Percentiles rank a stretch among this genome's conserved stretches.
Conservation (phyloP, 2,888 invertebrate genomes). For the Leptothorax acervorum region DNA sequence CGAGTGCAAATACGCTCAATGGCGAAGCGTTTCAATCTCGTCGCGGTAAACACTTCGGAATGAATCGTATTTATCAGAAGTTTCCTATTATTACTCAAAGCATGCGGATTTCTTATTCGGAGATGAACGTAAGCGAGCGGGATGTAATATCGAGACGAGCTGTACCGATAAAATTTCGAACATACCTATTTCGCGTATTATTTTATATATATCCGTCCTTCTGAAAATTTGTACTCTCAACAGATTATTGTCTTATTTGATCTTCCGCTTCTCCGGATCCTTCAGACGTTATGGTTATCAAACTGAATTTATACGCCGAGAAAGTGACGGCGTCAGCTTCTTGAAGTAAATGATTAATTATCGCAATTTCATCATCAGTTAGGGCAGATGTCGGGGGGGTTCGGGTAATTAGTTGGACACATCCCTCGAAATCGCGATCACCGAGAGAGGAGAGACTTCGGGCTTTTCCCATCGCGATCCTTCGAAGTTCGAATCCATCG, state of each 20-base stretch:
- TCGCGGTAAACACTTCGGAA: slow-evolving; percentile 61
- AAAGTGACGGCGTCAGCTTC: slow-evolving; percentile 48
- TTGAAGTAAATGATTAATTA: slow-evolving; percentile 51
- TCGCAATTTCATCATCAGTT: slow-evolving; percentile 39
- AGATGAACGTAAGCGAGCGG: background rate
- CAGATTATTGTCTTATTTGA: slow-evolving; percentile 59
- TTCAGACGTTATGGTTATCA: background rate
- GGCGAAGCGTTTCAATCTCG: slow-evolving; percentile 57
- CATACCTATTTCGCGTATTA: background rate
- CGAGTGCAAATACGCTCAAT: slow-evolving; percentile 59
- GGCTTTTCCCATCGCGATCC: slow-evolving; percentile 48
- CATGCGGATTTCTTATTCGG: slow-evolving; percentile 32
- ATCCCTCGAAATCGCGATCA: slow-evolving; percentile 43
- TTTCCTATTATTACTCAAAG: slow-evolving; percentile 62
- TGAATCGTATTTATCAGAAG: slow-evolving; percentile 68
- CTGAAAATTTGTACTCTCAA: slow-evolving; percentile 42
- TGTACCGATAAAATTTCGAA: background rate
- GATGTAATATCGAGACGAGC: slow-evolving; percentile 5
- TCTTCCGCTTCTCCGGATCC: background rate
- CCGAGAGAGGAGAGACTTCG: background rate
- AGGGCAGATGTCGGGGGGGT: slow-evolving; percentile 10
- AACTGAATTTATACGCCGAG: slow-evolving; percentile 37
- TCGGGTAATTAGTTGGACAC: slow-evolving; percentile 46
- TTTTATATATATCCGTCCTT: slow-evolving; percentile 18
- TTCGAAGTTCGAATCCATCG: slow-evolving; percentile 53